Conservation (phyloP, 2,797 vertebrate genomes). For the Coregonus suidteri region DNA sequence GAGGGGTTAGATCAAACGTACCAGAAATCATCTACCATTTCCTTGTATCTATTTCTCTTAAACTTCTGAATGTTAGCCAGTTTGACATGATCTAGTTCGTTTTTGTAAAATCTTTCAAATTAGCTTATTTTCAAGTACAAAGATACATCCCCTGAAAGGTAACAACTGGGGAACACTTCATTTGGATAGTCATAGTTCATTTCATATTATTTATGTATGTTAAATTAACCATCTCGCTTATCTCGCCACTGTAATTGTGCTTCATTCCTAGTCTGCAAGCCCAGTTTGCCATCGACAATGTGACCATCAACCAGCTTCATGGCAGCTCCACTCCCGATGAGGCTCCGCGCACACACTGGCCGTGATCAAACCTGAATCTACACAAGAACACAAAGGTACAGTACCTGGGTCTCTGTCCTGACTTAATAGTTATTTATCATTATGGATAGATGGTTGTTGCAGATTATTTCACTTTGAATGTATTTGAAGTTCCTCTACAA, state of each 20-base stretch:
- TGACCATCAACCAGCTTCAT: slow-evolving; percentile 69
- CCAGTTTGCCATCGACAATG: slow-evolving; percentile 44
- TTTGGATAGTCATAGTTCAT: not conserved
- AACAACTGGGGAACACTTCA: not conserved
- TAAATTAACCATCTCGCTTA: not conserved
- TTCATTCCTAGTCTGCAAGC: slow-evolving; percentile 61
- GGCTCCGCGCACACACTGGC: slow-evolving; percentile 70
- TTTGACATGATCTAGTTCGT: no score
- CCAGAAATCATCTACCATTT: no score
- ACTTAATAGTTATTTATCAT: no score
- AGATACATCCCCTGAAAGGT: slow-evolving; percentile 25
- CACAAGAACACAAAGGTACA: slow-evolving; percentile 65
- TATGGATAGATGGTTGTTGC: no score
- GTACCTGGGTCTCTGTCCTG: no score
- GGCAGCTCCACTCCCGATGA: slow-evolving; percentile 61
- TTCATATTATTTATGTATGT: not conserved
- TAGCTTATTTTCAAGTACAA: not conserved
- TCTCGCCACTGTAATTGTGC: not conserved
- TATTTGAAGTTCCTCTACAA: no score
- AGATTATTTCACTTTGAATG: no score
- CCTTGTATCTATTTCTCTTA: no score
- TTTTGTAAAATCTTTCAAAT: no score
- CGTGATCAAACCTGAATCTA: slow-evolving; percentile 69
- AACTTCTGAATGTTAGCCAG: no score
- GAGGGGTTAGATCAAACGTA: no score